Evolutionary conservation across 2,797 vertebrate species (phyloP).

Genomic region (Leptoclinus maculatus): DNA sequence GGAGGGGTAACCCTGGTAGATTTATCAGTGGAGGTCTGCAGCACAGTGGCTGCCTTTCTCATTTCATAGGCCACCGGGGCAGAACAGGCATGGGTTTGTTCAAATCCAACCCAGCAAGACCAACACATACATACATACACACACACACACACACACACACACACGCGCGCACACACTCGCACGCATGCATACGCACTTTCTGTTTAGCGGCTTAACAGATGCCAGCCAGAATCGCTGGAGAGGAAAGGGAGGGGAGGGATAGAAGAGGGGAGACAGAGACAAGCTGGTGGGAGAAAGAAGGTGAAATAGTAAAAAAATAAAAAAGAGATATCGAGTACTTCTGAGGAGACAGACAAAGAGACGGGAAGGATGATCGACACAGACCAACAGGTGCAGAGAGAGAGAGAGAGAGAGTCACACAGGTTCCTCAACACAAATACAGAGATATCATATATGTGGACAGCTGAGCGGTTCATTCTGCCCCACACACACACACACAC

Average conservation of each 20-base stretch:
- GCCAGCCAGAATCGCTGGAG: constrained; percentile 78
- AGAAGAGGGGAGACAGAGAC: constrained; percentile 62
- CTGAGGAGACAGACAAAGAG: constrained; percentile 61
- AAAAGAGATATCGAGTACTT: constrained; percentile 59
- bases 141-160: constrained; percentile 31
- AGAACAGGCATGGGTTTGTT: constrained; percentile 91
- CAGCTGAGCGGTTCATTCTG: constrained; percentile 57
- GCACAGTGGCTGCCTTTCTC: constrained; percentile 92
- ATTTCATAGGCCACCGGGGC: constrained; percentile 92
- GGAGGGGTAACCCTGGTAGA: constrained; percentile 85
- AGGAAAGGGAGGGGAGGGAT: constrained; percentile 85
- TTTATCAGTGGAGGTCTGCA: constrained; percentile 88
- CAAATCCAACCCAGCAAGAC: constrained; percentile 90
- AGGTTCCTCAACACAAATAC: constrained; percentile 52
- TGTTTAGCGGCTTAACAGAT: constrained; percentile 83
- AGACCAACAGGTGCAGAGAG: constrained; percentile 47
- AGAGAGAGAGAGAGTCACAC: constrained; percentile 48
- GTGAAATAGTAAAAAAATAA: constrained; percentile 74
- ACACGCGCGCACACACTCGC: constrained; percentile 45
- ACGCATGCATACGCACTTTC: constrained; percentile 65
- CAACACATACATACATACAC: constrained; percentile 68
- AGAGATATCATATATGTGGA: constrained; percentile 63
- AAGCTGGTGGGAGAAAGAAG: constrained; percentile 65
- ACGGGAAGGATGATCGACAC: constrained; percentile 83
- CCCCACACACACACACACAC: constrained; percentile 2